Evolutionary conservation across 2,888 invertebrate genomes (phyloP).

Genomic region (Drosophila nr. fundita): DNA sequence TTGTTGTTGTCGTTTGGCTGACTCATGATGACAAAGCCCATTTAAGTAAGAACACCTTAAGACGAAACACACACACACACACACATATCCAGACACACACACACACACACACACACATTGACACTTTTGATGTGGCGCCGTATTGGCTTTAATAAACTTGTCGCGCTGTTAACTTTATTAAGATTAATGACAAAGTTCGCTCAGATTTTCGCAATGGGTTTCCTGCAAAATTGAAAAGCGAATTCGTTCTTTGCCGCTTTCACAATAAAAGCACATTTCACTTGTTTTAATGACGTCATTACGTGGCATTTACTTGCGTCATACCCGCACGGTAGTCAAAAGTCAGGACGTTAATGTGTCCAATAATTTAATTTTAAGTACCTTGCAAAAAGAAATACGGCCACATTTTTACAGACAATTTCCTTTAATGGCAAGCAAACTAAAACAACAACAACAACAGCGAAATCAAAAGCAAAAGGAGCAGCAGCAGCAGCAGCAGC

Average conservation of each 20-base stretch:
- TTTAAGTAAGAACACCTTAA: conserved; percentile 62
- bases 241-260: conserved; percentile 32
- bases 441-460: conserved; percentile 39
- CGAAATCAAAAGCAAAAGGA: conserved; percentile 30
- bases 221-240: conserved; percentile 69
- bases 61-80: conserved; percentile 12
- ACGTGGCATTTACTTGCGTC: conserved; percentile 76
- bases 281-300: conserved; percentile 81
- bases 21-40: conserved; percentile 55
- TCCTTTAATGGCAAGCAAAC: conserved; percentile 74
- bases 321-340: conserved; percentile 44
- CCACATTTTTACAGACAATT: conserved; percentile 81
- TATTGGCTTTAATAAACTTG: conserved; percentile 78
- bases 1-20: conserved; percentile 32
- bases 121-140: conserved; percentile 58
- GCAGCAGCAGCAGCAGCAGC: conserved; percentile 36
- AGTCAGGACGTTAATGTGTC: conserved; percentile 81
- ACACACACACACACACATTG: conserved; percentile 16
- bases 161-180: conserved; percentile 78
- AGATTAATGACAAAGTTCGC: conserved; percentile 74
- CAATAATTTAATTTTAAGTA: conserved; percentile 81
- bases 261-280: conserved; percentile 79
- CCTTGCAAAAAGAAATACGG: conserved; percentile 81
- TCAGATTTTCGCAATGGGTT: conserved; percentile 55
- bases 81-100: conserved; percentile 8